A percentile compares a stretch with the other conserved stretches of the same genome.
Evolutionary conservation across 2,888 invertebrate genomes (phyloP).

Genomic region (Fissipunctia ypsillon): DNA sequence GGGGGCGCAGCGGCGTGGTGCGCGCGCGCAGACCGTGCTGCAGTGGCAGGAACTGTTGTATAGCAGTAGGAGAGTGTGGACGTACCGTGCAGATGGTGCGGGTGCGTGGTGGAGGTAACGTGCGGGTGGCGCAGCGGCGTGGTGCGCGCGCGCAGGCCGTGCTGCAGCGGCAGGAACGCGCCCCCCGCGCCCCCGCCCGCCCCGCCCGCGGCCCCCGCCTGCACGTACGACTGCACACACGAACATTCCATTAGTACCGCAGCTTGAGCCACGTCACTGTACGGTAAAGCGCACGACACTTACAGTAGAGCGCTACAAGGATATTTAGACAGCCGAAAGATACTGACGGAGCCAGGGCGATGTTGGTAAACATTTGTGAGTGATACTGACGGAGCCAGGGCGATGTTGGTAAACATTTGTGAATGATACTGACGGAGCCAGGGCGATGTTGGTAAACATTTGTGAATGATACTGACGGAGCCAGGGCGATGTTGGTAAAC

Average conservation of each 20-base stretch:
- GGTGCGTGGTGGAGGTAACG: constrained; percentile 92
- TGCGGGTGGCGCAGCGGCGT: constrained; percentile 90
- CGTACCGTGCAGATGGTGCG: constrained; percentile 84
- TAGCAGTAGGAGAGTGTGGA: neutral
- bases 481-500: no score
- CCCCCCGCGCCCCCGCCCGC: constrained; percentile 55
- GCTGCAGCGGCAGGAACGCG: constrained; percentile 73
- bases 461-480: no score
- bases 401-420: no score
- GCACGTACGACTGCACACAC: constrained; percentile 78
- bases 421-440: no score
- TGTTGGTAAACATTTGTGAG: no score
- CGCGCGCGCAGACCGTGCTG: no score
- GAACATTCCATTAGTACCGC: neutral
- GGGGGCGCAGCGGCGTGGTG: constrained; percentile 73
- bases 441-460: no score
- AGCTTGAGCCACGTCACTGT: neutral
- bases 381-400: no score
- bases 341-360: neutral
- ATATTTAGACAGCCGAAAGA: neutral
- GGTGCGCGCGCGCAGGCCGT: constrained; percentile 70
- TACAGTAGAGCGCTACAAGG: neutral
- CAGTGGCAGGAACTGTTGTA: no score
- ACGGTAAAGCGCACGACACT: neutral
- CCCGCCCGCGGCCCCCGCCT: constrained; percentile 62